A percentile compares a stretch with the other conserved stretches of the same genome.
Evolutionary conservation across 2,888 invertebrate genomes (phyloP).

Genomic region (Caenorhabditis parvicauda): DNA sequence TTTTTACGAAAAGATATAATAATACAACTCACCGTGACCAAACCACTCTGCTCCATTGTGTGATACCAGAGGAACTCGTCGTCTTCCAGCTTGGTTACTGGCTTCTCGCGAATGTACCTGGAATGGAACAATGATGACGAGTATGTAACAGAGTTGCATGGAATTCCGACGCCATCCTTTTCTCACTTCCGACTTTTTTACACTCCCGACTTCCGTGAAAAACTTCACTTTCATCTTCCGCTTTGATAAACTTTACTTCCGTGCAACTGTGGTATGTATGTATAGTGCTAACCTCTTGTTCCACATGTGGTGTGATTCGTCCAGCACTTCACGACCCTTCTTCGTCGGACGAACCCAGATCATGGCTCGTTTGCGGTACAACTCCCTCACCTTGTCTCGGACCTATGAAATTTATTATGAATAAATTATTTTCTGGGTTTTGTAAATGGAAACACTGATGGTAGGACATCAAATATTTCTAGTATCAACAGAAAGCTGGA

Average conservation of each 20-base stretch:
- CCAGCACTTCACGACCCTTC: slow-evolving; percentile 87
- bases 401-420: slow-evolving; percentile 12
- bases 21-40: slow-evolving; percentile 21
- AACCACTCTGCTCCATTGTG: slow-evolving; percentile 46
- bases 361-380: slow-evolving; percentile 77
- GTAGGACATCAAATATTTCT: neutral
- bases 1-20: too few relatives aligned
- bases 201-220: too few relatives aligned
- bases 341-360: slow-evolving; percentile 80
- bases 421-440: neutral
- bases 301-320: slow-evolving; percentile 79
- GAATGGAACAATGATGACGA: slow-evolving; percentile 64
- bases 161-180: too few relatives aligned
- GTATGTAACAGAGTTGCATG: too few relatives aligned
- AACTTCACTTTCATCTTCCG: too few relatives aligned
- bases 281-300: slow-evolving; percentile 27
- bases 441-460: neutral
- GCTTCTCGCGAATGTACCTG: slow-evolving; percentile 89
- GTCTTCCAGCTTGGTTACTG: slow-evolving; percentile 80
- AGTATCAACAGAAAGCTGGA: neutral
- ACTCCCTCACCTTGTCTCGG: slow-evolving; percentile 35
- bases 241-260: too few relatives aligned
- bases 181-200: neutral
- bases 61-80: slow-evolving; percentile 84
- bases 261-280: too few relatives aligned